These are phyloP conservation scores for Sternotherus odoratus DNA, from an alignment of 2,797 vertebrate genomes.

Conservation along the genomic window DNA sequence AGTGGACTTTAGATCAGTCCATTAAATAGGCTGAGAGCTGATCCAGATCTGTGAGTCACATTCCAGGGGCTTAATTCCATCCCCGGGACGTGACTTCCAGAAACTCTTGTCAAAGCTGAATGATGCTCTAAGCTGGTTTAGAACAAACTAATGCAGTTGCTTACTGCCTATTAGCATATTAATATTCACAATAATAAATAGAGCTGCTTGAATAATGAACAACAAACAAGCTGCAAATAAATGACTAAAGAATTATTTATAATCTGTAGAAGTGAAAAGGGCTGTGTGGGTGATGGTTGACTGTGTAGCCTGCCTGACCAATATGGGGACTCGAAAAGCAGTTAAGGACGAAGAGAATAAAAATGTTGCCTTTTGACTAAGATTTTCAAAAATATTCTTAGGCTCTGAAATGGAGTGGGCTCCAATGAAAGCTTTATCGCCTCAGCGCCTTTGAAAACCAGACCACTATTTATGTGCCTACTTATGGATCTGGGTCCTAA, in stretches of 20 bases:
- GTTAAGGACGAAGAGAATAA: background rate
- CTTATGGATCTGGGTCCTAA: background rate
- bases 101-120: background rate
- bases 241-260: background rate
- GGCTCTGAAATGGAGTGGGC: background rate
- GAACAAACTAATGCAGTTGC: background rate
- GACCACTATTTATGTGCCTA: background rate
- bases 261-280: background rate
- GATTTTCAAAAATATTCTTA: background rate
- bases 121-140: accelerated
- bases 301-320: background rate
- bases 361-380: background rate
- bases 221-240: background rate
- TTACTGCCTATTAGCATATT: background rate
- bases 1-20: background rate
- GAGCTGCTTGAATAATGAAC: background rate
- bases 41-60: background rate
- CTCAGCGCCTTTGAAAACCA: background rate
- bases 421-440: background rate
- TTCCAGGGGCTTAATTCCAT: background rate
- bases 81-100: background rate
- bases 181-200: background rate
- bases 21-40: background rate
- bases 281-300: background rate
- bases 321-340: background rate